These are phyloP conservation scores for Pseudoips prasinana DNA, from an alignment of 2,888 invertebrate genomes.

Conservation along the genomic window DNA sequence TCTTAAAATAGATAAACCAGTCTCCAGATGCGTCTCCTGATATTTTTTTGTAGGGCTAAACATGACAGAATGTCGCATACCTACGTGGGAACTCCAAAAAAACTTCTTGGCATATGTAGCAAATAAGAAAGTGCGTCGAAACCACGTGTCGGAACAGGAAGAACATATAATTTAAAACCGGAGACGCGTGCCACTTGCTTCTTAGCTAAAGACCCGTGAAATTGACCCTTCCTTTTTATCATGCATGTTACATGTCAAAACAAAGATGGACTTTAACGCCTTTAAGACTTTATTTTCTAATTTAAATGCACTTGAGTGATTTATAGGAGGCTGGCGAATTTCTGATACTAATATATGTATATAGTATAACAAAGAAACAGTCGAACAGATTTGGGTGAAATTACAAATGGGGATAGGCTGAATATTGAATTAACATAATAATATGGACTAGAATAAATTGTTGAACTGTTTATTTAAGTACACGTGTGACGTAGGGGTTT, in stretches of 20 bases:
- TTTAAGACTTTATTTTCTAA: too few species aligned
- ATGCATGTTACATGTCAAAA: conserved; percentile 9
- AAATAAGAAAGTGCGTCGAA: conserved; percentile 38
- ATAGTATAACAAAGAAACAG: too few species aligned
- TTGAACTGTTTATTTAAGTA: too few species aligned
- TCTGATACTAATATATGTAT: too few species aligned
- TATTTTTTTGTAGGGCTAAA: conserved; percentile 60
- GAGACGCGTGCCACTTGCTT: conserved; percentile 70
- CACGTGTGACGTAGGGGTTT: too few species aligned
- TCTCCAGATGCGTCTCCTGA: conserved; percentile 71
- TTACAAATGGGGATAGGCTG: too few species aligned
- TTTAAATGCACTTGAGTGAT: too few species aligned
- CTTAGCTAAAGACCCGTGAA: conserved; percentile 59
- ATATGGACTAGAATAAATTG: too few species aligned
- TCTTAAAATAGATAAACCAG: conserved; percentile 60
- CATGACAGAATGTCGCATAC: conserved; percentile 50
- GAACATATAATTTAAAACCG: conserved; percentile 43
- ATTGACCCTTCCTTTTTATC: conserved; percentile 55
- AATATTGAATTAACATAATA: too few species aligned
- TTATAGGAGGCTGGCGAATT: too few species aligned
- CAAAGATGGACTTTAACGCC: too few species aligned
- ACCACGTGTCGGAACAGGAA: conserved; percentile 72
- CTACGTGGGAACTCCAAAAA: conserved; percentile 73
- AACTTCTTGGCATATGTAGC: conserved; percentile 57
- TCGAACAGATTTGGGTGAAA: too few species aligned